Percentiles rank a stretch among this genome's conserved stretches.
These are phyloP conservation scores for Subanguina moxae DNA, from an alignment of 1,140 invertebrate species.

Conservation along the genomic window DNA sequence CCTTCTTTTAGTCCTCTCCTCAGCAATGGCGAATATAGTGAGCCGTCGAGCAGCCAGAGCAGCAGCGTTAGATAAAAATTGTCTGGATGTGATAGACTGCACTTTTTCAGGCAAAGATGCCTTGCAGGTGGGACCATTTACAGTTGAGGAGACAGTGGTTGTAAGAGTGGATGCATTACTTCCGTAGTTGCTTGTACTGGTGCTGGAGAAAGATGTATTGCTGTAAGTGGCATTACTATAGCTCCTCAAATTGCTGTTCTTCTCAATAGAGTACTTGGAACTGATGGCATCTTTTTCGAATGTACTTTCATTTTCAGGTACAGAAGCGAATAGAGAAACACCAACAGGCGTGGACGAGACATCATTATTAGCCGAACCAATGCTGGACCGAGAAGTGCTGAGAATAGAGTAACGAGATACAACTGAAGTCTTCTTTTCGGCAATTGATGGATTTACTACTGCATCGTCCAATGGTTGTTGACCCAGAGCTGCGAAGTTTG, in stretches of 20 bases:
- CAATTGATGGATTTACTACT: background rate
- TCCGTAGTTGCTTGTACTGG: background rate
- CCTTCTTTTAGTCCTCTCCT: conserved; percentile 16
- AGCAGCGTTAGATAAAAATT: background rate
- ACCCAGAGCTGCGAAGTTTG: conserved; percentile 37
- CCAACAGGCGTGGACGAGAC: no score
- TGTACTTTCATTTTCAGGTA: no score
- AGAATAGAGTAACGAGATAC: conserved; percentile 25
- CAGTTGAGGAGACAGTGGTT: background rate
- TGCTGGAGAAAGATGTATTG: background rate
- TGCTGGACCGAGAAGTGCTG: conserved; percentile 28
- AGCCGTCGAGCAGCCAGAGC: conserved; percentile 14
- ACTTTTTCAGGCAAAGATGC: background rate
- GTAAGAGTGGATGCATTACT: conserved; percentile 9
- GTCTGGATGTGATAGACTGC: background rate
- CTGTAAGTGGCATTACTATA: background rate
- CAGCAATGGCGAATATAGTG: conserved; percentile 38
- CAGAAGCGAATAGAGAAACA: no score
- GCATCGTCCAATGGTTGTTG: conserved; percentile 16
- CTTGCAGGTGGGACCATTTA: no score
- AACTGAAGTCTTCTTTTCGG: conserved; percentile 38
- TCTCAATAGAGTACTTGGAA: background rate
- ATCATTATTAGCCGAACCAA: conserved; percentile 9
- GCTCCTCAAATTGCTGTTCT: background rate
- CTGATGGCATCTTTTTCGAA: background rate